phyloP scores from a whole-genome alignment of 2,797 vertebrate genomes.

The Paratrypauchen microcephalus region DNA sequence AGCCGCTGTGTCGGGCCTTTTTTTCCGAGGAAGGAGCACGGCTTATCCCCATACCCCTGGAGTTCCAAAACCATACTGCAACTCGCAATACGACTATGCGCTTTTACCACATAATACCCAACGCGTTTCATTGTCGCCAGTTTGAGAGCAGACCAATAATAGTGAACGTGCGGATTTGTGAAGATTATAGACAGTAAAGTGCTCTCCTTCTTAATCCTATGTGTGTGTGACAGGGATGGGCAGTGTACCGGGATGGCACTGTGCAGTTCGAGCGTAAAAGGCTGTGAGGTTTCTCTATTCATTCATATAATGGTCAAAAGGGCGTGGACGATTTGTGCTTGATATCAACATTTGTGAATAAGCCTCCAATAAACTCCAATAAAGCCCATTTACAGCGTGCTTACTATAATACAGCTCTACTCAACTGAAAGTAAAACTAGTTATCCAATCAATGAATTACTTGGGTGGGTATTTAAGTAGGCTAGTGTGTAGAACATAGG shows the following conservation, averaged over 20 bases:
- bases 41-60: neutral
- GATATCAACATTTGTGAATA: conserved; percentile 22
- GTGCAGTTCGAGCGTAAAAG: conserved; percentile 25
- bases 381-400: neutral
- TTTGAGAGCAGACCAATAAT: conserved; percentile 13
- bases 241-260: conserved; percentile 38
- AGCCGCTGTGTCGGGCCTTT: conserved; percentile 39
- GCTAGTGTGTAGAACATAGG: neutral
- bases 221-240: conserved; percentile 45
- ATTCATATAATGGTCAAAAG: conserved; percentile 30
- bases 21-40: conserved; percentile 15
- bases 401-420: neutral
- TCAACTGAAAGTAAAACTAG: neutral
- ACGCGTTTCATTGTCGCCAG: conserved; percentile 22
- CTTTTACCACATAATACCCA: conserved; percentile 24
- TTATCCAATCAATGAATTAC: neutral
- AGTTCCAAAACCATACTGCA: conserved; percentile 4
- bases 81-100: neutral
- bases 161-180: conserved; percentile 66
- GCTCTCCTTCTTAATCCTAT: conserved; percentile 59
- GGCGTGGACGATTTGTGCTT: conserved; percentile 26
- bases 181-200: conserved; percentile 67
- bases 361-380: conserved; percentile 15
- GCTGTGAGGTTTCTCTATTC: conserved; percentile 33
- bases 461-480: neutral